Conservation (phyloP, 2,113 vertebrate genomes). For the Isichthys henryi region DNA sequence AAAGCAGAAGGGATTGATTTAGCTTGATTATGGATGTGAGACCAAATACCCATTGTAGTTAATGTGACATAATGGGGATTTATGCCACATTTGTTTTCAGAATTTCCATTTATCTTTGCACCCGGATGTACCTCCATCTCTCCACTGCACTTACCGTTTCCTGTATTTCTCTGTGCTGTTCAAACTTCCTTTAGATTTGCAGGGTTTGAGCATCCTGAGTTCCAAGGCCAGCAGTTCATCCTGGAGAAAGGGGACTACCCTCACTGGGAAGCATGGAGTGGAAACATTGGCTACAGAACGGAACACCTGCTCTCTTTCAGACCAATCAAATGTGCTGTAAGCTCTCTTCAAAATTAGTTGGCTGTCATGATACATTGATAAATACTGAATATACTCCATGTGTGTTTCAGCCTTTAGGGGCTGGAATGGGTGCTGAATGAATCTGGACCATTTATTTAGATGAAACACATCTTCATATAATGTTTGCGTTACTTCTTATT, state of each 20-base stretch:
- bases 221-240: constrained; percentile 95
- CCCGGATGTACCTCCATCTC: background rate
- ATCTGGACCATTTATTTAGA: background rate
- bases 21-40: background rate
- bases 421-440: background rate
- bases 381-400: background rate
- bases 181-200: constrained; percentile 67
- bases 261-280: constrained; percentile 85
- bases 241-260: constrained; percentile 95
- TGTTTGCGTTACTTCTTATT: background rate
- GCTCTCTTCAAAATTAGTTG: constrained; percentile 32
- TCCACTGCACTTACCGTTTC: background rate
- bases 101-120: constrained; percentile 28
- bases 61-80: background rate
- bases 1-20: background rate
- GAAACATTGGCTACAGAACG: constrained; percentile 85
- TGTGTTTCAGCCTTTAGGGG: background rate
- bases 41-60: background rate
- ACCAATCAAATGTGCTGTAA: constrained; percentile 82
- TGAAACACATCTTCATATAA: background rate
- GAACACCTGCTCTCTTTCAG: constrained; percentile 92
- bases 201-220: constrained; percentile 87
- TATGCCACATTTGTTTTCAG: background rate
- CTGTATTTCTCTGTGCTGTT: constrained; percentile 6
- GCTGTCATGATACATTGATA: background rate